Conservation (phyloP, 2,113 vertebrate species). For the Uropsilus gracilis region DNA sequence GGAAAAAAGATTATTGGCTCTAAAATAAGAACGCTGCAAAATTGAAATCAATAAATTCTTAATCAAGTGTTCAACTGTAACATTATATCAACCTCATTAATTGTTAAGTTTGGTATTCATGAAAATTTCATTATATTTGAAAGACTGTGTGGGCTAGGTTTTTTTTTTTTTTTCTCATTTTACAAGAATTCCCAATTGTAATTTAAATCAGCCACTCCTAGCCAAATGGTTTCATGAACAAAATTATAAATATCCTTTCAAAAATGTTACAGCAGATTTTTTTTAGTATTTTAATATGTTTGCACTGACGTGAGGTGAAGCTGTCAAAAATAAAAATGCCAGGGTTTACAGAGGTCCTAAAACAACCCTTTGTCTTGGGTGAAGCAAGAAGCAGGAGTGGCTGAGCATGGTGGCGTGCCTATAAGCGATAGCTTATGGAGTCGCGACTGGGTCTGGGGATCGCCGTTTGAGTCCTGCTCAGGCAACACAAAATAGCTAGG, state of each 20-base stretch:
- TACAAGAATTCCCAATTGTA: conserved; percentile 33
- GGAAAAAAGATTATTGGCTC: not conserved
- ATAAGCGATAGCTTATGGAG: too few species aligned
- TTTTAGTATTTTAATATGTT: conserved; percentile 51
- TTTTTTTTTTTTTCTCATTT: conserved; percentile 53
- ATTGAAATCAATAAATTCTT: conserved; percentile 66
- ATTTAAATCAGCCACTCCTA: conserved; percentile 53
- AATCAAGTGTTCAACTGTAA: conserved; percentile 50
- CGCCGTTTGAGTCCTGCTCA: too few species aligned
- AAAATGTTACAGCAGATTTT: conserved; percentile 18
- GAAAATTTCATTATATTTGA: conserved; percentile 59
- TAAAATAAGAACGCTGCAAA: conserved; percentile 61
- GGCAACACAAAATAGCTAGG: too few species aligned
- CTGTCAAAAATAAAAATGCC: not conserved
- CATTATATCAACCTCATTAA: conserved; percentile 65
- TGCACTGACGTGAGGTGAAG: not conserved
- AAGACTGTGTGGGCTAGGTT: conserved; percentile 50
- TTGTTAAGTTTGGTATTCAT: conserved; percentile 69
- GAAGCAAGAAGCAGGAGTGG: not conserved
- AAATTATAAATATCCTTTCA: conserved; percentile 41
- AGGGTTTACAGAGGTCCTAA: not conserved
- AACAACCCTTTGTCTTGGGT: not conserved
- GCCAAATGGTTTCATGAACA: conserved; percentile 52
- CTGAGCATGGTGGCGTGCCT: too few species aligned
- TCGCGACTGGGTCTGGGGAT: too few species aligned